A percentile compares a stretch with the other conserved stretches of the same genome.
These are phyloP conservation scores for Zelleria hepariella DNA, from an alignment of 2,888 invertebrate species.

Conservation along the genomic window DNA sequence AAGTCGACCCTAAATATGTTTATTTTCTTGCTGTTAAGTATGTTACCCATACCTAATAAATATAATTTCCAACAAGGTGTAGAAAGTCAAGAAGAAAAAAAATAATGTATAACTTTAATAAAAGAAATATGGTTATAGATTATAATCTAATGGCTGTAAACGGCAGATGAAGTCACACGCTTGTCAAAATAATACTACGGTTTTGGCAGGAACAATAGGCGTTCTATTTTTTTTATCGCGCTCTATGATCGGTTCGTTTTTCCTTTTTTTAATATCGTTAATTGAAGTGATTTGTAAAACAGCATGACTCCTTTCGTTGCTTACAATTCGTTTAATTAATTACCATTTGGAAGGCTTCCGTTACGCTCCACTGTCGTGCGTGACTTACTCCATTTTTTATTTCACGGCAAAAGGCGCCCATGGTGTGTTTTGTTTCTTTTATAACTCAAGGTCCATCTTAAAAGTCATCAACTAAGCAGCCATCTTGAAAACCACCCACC, in stretches of 20 bases:
- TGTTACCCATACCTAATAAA: no score
- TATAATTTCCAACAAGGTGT: slow-evolving; percentile 3
- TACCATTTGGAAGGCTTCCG: slow-evolving; percentile 65
- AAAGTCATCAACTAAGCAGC: background rate
- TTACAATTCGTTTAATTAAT: slow-evolving; percentile 71
- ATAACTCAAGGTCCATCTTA: background rate
- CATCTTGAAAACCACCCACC: background rate
- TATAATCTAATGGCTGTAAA: slow-evolving; percentile 21
- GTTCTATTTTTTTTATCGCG: slow-evolving; percentile 19
- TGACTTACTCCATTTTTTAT: slow-evolving; percentile 58
- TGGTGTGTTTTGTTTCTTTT: slow-evolving; percentile 32
- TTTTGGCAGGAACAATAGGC: slow-evolving; percentile 8
- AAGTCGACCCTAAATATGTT: no score
- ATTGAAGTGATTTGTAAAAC: slow-evolving; percentile 73
- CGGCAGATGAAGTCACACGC: slow-evolving; percentile 58
- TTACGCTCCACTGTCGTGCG: slow-evolving; percentile 47
- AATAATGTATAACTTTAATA: no score
- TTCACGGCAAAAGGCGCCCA: slow-evolving; percentile 26
- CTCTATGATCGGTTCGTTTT: slow-evolving; percentile 14
- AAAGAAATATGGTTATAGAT: background rate
- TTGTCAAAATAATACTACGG: slow-evolving; percentile 28
- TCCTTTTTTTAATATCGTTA: slow-evolving; percentile 69
- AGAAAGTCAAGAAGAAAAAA: no score
- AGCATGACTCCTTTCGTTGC: slow-evolving; percentile 71
- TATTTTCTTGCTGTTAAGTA: no score